Evolutionary conservation across 2,113 vertebrate species (phyloP), one percentile per base, ranked within the genome.

Genomic region (Eulemur macaco): DNA sequence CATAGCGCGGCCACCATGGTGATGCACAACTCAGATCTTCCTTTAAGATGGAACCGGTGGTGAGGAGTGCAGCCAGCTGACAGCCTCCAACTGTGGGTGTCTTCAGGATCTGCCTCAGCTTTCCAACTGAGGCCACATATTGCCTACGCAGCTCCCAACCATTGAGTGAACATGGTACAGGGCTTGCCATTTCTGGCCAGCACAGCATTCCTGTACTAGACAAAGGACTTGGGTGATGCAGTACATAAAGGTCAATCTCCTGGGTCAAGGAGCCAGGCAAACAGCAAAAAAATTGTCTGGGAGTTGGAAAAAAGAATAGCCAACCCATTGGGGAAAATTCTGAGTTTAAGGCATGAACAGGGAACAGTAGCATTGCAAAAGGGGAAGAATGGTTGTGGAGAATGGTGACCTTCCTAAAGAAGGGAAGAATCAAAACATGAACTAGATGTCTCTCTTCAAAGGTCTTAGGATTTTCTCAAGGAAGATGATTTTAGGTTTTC

Each of bases 381-480:
- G 31, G 15, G n/a, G 2, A 60, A 58, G 66, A 85, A 60, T 21
- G 23, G 1, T n/a, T 10, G 14, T 64, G 23, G 27, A 71, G 21
- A 92, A 73, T 21, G 64, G 11, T 37, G 25, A 17, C 1, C 52
- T 87, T 78, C 37, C 60, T 88, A 71, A 87, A 89, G 25, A 68
- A 89, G 34, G 21, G 11, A 77, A 96, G 39, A 92, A 50, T 60
- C 13, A 83, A 86, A 85, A 60, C 15, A 74, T 3, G 27, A 60
- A 1, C 15, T 76, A 91, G 23, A 12, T 66, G 13, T 42, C 50
- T 34, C 4, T 27, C 58, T 91, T 47, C 64, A 93, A 60, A 69
- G 25, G 71, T 80, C 56, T 74, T 6, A 84, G 42, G 25, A 60
- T 60, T 73, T 1, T 74, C 52, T 68, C 10, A 34, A 23, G 3